These are phyloP conservation scores for Sus scrofa DNA, from an alignment of 2,113 vertebrate species.

Conservation along the genomic window T2T-Sscrofa CM000824.6:214822001-214822500, in stretches of 20 bases:
- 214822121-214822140: background rate
- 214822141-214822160: background rate
- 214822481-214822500: background rate
- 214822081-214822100: background rate
- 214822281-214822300: background rate
- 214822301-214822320: background rate
- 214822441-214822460: background rate
- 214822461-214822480: background rate
- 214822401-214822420: background rate
- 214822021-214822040: too few species aligned
- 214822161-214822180: background rate
- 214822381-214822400: background rate
- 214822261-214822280: background rate
- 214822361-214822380: background rate
- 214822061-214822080: background rate
- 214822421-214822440: background rate
- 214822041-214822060: background rate
- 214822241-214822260: rapidly evolving
- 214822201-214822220: background rate
- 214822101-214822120: background rate
- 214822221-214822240: background rate
- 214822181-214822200: background rate
- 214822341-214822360: background rate
- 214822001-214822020: background rate
- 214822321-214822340: background rate